A percentile compares a stretch with the other conserved stretches of the same genome.
phyloP scores from a whole-genome alignment of 1,140 invertebrate genomes.

The Caerostris extrusa region DNA sequence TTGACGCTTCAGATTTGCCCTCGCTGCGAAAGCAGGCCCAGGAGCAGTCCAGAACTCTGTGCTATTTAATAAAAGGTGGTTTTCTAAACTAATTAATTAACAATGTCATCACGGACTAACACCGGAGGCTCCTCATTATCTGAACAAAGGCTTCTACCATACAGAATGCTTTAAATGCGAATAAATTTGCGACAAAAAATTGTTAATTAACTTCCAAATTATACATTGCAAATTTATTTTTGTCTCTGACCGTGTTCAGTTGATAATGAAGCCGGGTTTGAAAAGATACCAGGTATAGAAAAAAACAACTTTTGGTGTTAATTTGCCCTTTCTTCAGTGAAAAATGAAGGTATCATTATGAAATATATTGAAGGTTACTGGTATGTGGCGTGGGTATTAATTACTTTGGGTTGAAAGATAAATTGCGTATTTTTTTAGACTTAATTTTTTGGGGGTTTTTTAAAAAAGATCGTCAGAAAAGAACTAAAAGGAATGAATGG shows the following conservation, averaged over 20 bases:
- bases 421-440: neutral
- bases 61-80: neutral
- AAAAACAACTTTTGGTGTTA: neutral
- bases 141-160: neutral
- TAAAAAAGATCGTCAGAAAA: too few relatives aligned
- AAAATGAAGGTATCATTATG: neutral
- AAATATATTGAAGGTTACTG: neutral
- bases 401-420: neutral
- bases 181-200: neutral
- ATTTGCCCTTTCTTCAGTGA: neutral
- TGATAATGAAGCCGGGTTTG: neutral
- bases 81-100: slow-evolving; percentile 9
- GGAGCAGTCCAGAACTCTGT: neutral
- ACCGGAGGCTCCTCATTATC: neutral
- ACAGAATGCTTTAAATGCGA: neutral
- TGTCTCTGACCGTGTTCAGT: neutral
- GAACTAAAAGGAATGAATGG: too few relatives aligned
- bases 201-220: neutral
- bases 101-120: neutral
- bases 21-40: neutral
- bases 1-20: neutral
- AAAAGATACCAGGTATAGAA: neutral
- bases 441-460: too few relatives aligned
- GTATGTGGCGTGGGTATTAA: neutral
- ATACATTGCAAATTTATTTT: neutral